Base-by-base conservation (phyloP, 2,888 invertebrate species). In the Glaucopsyche alexis region DNA sequence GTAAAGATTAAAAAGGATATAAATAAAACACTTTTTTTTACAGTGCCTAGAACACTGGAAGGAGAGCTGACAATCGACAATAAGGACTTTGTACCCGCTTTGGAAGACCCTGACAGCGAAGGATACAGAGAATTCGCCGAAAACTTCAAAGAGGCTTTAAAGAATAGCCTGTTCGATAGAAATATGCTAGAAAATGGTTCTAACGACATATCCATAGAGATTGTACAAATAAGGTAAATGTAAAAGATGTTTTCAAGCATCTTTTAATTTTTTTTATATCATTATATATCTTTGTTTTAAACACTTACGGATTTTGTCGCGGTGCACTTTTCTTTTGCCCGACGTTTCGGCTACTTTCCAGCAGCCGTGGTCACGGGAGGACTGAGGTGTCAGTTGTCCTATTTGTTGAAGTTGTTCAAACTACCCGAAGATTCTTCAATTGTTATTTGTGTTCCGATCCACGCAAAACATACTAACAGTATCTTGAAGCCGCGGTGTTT, bases 21-120 rank as follows among this genome's bases (percentile, higher is more conserved):
- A 29, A 4, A 47, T 16, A 69, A 16, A 69, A 55, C 5, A 9
- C 11, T 4, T 11, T 19, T 16, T 77, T 29, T 86, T 85, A 67
- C 88, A 94, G 96, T 97, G 77, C 95, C 96, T 71, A 91, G 94
- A 81, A 95, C 95, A 4, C 81, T 96, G 65, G 95, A 96, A 85
- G 96, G 96, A 3, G 93, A 95, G 79, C 82, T 96, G 73, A 94
- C 87, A 74, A 93, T 97, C 50, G 95, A 95, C 78, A 95, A 96
- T 81, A 91, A 95, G 78, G 93, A 94, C 65, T 96, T 94, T 85
- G 91, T 91, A 11, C 87, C 94, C 2, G 94, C 93, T 38, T 88
- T 96, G 65, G 85, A 88, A 50, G 93, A 96, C 80, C 90, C 91
- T 19, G 94, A 95, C 55, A 96, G 95, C 72, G 85, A 93, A 16